A percentile compares a stretch with the other conserved stretches of the same genome.
These are phyloP conservation scores for Campylomormyrus numenius DNA, from an alignment of 2,113 vertebrate genomes.

Conservation along the genomic window DNA sequence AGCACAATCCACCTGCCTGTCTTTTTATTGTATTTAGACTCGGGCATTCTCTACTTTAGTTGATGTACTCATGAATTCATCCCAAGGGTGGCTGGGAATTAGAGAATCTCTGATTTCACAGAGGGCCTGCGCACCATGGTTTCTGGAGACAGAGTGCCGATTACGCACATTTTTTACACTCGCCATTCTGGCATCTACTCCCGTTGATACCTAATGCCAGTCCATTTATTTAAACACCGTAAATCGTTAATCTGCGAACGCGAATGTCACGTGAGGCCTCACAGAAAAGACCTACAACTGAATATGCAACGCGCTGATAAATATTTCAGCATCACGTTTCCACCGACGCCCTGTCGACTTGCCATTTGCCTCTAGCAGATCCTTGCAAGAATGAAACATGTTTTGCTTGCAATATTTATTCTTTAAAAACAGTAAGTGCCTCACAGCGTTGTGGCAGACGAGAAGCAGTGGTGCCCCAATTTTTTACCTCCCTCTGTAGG, in stretches of 20 bases:
- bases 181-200: constrained; percentile 22
- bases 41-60: neutral
- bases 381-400: constrained; percentile 62
- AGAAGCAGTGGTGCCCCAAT: constrained; percentile 26
- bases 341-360: constrained; percentile 52
- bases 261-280: constrained; percentile 62
- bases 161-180: constrained; percentile 28
- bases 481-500: constrained; percentile 25
- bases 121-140: constrained; percentile 29
- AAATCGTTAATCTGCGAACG: constrained; percentile 68
- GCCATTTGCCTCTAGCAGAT: constrained; percentile 57
- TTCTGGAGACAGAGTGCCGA: constrained; percentile 46
- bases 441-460: constrained; percentile 28
- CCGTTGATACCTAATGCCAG: constrained; percentile 35
- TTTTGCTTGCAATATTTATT: constrained; percentile 62
- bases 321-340: constrained; percentile 67
- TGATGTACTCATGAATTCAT: neutral
- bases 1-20: neutral
- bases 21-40: neutral
- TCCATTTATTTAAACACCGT: constrained; percentile 67
- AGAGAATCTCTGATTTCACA: constrained; percentile 47
- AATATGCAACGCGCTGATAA: constrained; percentile 67
- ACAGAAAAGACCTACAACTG: constrained; percentile 61
- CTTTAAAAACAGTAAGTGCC: constrained; percentile 41
- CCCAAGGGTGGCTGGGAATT: neutral